Conservation (phyloP, 2,888 invertebrate species). For the Eilema sororculum region DNA sequence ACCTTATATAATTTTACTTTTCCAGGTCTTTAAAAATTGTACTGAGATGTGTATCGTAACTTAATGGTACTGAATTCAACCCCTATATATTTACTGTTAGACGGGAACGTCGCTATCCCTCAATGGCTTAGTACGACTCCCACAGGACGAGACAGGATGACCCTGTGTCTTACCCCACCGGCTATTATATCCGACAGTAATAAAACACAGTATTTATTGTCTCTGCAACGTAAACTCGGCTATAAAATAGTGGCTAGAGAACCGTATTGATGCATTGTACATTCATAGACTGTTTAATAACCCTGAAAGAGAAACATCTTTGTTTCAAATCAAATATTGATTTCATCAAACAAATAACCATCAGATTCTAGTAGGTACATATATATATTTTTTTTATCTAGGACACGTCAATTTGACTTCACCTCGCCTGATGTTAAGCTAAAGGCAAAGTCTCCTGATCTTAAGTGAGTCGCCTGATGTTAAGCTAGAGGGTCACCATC, state of each 20-base stretch:
- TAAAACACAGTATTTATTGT: background rate
- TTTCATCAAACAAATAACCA: no score
- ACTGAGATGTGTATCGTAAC: no score
- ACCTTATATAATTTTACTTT: no score
- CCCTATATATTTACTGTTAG: background rate
- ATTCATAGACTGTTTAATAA: constrained; percentile 1
- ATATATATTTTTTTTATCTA: no score
- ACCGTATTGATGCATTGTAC: background rate
- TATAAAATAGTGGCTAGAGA: background rate
- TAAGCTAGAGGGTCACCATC: no score
- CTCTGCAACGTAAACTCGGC: background rate
- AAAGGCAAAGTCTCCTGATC: no score
- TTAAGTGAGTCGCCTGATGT: no score
- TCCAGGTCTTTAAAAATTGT: no score
- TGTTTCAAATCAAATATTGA: no score
- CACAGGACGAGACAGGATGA: background rate
- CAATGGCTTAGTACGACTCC: background rate
- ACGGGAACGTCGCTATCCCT: background rate
- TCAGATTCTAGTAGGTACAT: no score
- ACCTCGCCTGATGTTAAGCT: no score
- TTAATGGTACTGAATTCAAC: background rate
- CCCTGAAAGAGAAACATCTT: background rate
- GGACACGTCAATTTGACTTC: no score
- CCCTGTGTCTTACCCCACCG: background rate
- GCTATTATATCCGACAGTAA: background rate